These are phyloP conservation scores for Alviniconcha marisindica DNA, from an alignment of 1,140 invertebrate species.

Conservation along the genomic window DNA sequence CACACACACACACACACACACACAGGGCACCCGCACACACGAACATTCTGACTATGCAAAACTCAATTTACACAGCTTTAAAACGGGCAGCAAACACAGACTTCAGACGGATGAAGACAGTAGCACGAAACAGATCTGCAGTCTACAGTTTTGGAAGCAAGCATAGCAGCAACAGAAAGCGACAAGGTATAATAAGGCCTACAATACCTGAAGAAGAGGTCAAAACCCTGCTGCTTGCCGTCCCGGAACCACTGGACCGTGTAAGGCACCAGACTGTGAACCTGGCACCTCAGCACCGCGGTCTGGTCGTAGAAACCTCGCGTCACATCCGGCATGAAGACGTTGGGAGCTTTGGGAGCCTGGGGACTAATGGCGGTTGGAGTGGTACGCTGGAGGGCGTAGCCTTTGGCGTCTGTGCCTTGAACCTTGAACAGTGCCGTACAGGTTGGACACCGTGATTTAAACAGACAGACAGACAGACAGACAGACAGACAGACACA, in stretches of 20 bases:
- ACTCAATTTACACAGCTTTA: too few species aligned
- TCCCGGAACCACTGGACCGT: slow-evolving; percentile 78
- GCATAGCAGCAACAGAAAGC: not conserved
- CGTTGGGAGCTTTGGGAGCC: slow-evolving; percentile 61
- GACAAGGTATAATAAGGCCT: slow-evolving; percentile 14
- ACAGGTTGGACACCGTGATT: too few species aligned
- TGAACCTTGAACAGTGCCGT: slow-evolving; percentile 65
- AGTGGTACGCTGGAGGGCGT: slow-evolving; percentile 67
- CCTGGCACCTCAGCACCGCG: slow-evolving; percentile 76
- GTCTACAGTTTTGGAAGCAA: not conserved
- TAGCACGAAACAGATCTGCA: too few species aligned
- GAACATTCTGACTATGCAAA: not conserved
- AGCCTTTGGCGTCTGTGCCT: slow-evolving; percentile 70
- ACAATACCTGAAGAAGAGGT: slow-evolving; percentile 67
- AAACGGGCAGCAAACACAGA: too few species aligned
- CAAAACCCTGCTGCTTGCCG: slow-evolving; percentile 63
- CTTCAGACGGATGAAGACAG: too few species aligned
- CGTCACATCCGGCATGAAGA: slow-evolving; percentile 71
- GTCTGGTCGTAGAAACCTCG: slow-evolving; percentile 66
- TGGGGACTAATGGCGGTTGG: slow-evolving; percentile 70
- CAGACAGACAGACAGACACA: too few species aligned
- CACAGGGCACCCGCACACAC: not conserved
- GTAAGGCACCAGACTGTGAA: slow-evolving; percentile 79
- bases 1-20: slow-evolving; percentile 8
- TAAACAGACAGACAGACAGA: too few species aligned